Evolutionary conservation across 2,797 vertebrate species (phyloP), one percentile per base, ranked within the genome.

Genomic region (Pteronotus mesoamericanus): DNA sequence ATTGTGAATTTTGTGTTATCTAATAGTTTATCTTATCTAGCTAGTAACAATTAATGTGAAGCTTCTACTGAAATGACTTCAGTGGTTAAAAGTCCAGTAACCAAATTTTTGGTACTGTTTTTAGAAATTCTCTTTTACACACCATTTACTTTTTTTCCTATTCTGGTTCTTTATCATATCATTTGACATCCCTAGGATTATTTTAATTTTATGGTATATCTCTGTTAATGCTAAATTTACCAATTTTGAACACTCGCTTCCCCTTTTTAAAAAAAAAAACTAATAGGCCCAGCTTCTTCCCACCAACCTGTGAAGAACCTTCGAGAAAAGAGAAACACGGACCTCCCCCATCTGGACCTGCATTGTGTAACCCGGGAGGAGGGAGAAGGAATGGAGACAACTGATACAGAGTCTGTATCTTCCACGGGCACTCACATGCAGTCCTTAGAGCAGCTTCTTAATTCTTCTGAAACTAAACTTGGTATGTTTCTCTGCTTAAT

Each of bases 381-480:
- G 85, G 99, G 99, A 0, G 99, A 99, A 95, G 99, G 99, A 6
- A 99, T 99, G 99, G 99, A 99, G 98, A 99, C 98, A n/a, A 99
- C 98, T 0, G 99, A 99, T 96, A 99, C 98, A 0, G 99, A 99
- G 95, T 99, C 98, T 12, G 97, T 98, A 7, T 99, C 99, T 64
- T 99, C 99, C 9, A 79, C 98, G 39, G 97, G 97, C 53, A 98
- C 98, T 18, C 97, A 99, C 0, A 91, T 99, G 14, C 99, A 98
- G 6, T 99, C 99, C 42, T 98, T 99, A 96, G 99, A 99, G 96
- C 99, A 99, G 93, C 99, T 99, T 37, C 99, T 99, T 84, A 99
- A 98, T 71, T 99, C 99, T 6, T 98, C 99, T 0, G 99, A 99
- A 96, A 97, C 98, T 92, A 99, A 99, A 94, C 98, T 98, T 97